These are phyloP conservation scores for Tetragonula clypearis DNA, from an alignment of 1,140 invertebrate genomes.

Conservation along the genomic window DNA sequence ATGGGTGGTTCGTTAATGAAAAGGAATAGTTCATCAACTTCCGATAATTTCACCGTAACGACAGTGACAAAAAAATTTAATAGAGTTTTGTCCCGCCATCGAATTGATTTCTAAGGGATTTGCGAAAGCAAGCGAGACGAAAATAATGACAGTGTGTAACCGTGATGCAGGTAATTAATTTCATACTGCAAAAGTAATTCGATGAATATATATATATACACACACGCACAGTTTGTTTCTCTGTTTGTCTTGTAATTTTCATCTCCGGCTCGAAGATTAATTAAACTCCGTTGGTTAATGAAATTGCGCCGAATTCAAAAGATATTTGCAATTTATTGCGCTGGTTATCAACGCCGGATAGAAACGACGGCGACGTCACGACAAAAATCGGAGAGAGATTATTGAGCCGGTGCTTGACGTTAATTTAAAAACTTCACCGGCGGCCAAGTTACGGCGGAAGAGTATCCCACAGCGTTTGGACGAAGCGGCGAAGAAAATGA, in stretches of 20 bases:
- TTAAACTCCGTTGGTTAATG: neutral
- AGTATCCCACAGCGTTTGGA: neutral
- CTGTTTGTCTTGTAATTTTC: neutral
- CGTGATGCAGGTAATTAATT: neutral
- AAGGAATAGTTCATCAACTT: no score
- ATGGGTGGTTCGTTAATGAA: neutral
- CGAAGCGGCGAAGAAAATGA: neutral
- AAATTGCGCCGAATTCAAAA: neutral
- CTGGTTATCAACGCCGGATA: neutral
- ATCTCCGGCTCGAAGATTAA: neutral
- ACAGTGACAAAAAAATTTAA: neutral
- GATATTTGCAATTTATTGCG: neutral
- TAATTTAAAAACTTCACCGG: neutral
- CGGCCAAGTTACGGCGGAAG: neutral
- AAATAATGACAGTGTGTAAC: neutral
- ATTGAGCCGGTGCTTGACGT: neutral
- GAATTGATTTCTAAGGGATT: no score
- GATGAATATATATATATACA: neutral
- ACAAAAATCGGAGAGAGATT: neutral
- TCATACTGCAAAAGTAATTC: neutral
- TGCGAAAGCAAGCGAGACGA: neutral
- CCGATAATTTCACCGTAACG: neutral
- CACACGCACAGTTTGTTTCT: neutral
- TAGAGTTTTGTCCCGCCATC: neutral
- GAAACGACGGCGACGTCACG: neutral